Percentiles rank a stretch among this genome's conserved stretches.
These are phyloP conservation scores for Terebella lapidaria DNA, from an alignment of 2,888 invertebrate genomes.

Conservation along the genomic window DNA sequence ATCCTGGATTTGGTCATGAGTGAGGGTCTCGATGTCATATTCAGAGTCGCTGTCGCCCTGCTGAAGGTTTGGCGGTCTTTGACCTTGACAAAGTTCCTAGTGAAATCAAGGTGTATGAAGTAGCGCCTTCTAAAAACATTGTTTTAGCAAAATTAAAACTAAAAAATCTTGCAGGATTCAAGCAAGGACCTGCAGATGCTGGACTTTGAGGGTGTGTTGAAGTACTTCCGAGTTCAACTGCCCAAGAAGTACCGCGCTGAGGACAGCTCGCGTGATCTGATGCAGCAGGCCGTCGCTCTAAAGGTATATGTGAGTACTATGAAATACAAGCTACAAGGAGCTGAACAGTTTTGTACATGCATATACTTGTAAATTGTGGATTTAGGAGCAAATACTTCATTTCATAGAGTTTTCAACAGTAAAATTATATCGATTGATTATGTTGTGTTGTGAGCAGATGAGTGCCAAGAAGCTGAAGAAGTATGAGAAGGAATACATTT, in stretches of 20 bases:
- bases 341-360: background rate
- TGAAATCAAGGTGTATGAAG: too few species aligned
- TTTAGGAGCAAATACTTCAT: too few species aligned
- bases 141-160: too few species aligned
- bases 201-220: slow-evolving; percentile 96
- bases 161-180: slow-evolving; percentile 54
- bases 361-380: slow-evolving; percentile 1
- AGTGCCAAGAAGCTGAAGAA: slow-evolving; percentile 77
- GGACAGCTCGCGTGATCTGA: slow-evolving; percentile 79
- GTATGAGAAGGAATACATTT: slow-evolving; percentile 84
- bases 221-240: slow-evolving; percentile 93
- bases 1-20: slow-evolving; percentile 90
- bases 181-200: slow-evolving; percentile 84
- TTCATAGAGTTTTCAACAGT: too few species aligned
- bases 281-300: slow-evolving; percentile 82
- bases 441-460: too few species aligned
- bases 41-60: slow-evolving; percentile 91
- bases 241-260: slow-evolving; percentile 94
- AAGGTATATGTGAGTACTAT: too few species aligned
- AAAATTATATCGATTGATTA: too few species aligned
- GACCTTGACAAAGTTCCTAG: too few species aligned
- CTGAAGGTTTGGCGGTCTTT: slow-evolving; percentile 76
- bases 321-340: too few species aligned
- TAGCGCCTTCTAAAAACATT: too few species aligned
- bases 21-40: slow-evolving; percentile 84